Evolutionary conservation across 2,797 vertebrate species (phyloP), one percentile per base, ranked within the genome.

Genomic region (Sebastolobus altivelis): DNA sequence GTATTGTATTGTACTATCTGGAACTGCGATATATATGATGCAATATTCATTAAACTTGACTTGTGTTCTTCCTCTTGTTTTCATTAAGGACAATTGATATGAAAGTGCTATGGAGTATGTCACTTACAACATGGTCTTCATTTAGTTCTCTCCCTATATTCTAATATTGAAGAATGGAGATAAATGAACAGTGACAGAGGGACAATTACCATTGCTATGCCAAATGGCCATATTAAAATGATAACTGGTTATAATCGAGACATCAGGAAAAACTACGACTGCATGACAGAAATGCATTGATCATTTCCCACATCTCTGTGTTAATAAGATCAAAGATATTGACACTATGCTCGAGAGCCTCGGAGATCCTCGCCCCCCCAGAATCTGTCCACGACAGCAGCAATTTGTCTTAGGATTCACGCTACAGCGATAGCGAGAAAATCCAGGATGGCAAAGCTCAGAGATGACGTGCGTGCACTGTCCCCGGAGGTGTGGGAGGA

Each of bases 271-370:
- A 87, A 89, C 66, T 83, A 63, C 62, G 75, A 62, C 52, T 43
- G 84, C 70, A 35, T 88, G 86, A 84, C 80, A 85, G 86, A 80
- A 76, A 77, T 70, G 73, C 84, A 94, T 89, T 83, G 90, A 92
- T 90, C 88, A 86, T 75, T 85, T 88, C 83, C 81, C 65, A 79
- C 81, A 68, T 80, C 55, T 75, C 80, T 18, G 59, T 56, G 75
- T 81, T 89, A 89, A 92, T 85, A 83, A 71, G 87, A 91, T 91
- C 89, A 90, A 84, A 92, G 84, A 80, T 91, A 90, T 91, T 89
- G 82, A 88, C 81, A 83, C 14, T 10, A 35, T 1, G 70, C 84
- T 83, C 49, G 25, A 79, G 75, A 88, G 86, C 78, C 62, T 83
- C 63, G 52, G 61, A 85, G 77, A 80, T 74, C 75, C 20, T 78